A percentile compares a stretch with the other conserved stretches of the same genome.
phyloP scores from a whole-genome alignment of 2,797 vertebrate species.

The Clarias fuscus region DNA sequence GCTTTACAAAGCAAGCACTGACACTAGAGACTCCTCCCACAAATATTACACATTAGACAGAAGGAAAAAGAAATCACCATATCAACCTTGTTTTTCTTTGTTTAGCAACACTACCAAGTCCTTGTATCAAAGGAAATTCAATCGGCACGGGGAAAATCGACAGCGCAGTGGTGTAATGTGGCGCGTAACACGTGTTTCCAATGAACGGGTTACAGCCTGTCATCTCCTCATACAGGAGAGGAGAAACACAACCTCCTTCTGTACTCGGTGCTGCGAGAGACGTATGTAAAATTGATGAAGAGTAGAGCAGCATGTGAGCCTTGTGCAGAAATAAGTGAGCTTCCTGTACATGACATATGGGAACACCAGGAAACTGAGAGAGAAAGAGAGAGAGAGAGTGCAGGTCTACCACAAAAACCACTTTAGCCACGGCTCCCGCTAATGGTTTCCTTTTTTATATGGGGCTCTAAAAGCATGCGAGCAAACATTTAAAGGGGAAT shows the following conservation, averaged over 20 bases:
- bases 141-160: not conserved
- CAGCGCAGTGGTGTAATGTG: too few relatives aligned
- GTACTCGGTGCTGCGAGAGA: conserved; percentile 40
- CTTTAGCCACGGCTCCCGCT: conserved; percentile 72
- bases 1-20: conserved; percentile 6
- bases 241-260: conserved; percentile 20
- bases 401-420: conserved; percentile 76
- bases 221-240: conserved; percentile 37
- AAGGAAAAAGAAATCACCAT: not conserved
- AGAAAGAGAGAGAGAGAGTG: conserved; percentile 61
- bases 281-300: conserved; percentile 35
- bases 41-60: not conserved
- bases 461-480: conserved; percentile 43
- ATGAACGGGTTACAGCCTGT: conserved; percentile 9
- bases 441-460: conserved; percentile 73
- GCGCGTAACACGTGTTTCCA: conserved; percentile 42
- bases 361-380: not conserved
- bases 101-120: too few relatives aligned
- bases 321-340: not conserved
- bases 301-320: not conserved
- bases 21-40: conserved; percentile 1
- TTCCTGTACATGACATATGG: conserved; percentile 12
- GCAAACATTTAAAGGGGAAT: conserved; percentile 59
- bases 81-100: not conserved
- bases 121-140: not conserved